phyloP scores from a whole-genome alignment of 2,888 invertebrate genomes.

The Vanessa cardui region DNA sequence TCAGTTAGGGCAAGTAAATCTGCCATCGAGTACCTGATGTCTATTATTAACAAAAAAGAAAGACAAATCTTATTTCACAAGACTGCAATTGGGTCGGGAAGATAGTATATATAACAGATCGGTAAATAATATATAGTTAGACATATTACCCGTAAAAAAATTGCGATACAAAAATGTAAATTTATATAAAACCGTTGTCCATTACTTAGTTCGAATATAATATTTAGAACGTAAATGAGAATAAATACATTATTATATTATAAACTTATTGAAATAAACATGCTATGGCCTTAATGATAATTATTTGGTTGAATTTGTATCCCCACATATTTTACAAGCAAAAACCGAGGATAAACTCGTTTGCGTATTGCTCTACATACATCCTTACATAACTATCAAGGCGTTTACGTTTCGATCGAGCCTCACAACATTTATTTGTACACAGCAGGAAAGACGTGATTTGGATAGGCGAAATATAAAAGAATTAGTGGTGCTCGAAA shows the following conservation, averaged over 20 bases:
- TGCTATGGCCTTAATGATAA: neutral
- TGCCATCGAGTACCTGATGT: too few relatives aligned
- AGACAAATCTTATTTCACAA: too few relatives aligned
- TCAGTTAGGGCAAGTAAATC: too few relatives aligned
- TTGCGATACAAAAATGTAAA: neutral
- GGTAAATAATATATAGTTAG: too few relatives aligned
- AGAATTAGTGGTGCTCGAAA: neutral
- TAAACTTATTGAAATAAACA: neutral
- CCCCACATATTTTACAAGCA: constrained; percentile 11
- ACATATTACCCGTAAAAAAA: too few relatives aligned
- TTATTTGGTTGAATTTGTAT: constrained; percentile 8
- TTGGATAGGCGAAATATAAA: neutral
- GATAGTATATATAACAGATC: too few relatives aligned
- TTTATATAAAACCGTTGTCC: neutral
- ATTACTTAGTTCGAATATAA: too few relatives aligned
- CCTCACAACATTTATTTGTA: constrained; percentile 19
- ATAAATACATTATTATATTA: neutral
- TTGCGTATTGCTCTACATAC: constrained; percentile 29
- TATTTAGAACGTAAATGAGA: neutral
- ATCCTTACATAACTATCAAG: constrained; percentile 32
- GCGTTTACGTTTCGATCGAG: constrained; percentile 18
- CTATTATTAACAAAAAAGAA: too few relatives aligned
- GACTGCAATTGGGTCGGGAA: too few relatives aligned
- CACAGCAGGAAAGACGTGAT: constrained; percentile 28
- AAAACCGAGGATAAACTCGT: constrained; percentile 34